Evolutionary conservation across 2,113 vertebrate species (phyloP).

Genomic region (Antechinus stuartii): DNA sequence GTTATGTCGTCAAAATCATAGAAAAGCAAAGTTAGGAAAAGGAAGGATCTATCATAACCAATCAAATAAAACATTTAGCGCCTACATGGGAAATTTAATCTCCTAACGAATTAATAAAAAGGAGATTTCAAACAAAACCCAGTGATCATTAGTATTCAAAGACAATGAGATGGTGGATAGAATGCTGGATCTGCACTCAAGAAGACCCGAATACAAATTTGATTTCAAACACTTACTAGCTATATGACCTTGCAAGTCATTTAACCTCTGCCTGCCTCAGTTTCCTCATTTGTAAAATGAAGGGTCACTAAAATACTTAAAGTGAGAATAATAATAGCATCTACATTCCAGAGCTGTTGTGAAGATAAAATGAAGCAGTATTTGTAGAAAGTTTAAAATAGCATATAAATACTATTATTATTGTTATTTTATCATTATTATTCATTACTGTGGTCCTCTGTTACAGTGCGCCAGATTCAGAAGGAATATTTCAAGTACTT

Average conservation of each 20-base stretch:
- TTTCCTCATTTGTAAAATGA: neutral
- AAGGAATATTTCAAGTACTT: constrained; percentile 81
- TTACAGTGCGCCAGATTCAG: constrained; percentile 79
- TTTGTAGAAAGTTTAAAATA: neutral
- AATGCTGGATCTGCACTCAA: neutral
- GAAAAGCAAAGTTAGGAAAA: neutral
- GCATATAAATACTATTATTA: neutral
- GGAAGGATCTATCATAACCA: neutral
- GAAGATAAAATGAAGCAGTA: neutral
- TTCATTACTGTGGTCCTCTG: constrained; percentile 45
- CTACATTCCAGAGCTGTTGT: too few relatives aligned
- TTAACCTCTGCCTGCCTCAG: neutral
- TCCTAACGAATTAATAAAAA: neutral
- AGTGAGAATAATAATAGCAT: neutral
- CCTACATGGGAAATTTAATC: neutral
- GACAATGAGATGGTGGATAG: neutral
- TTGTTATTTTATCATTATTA: neutral
- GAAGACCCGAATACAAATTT: neutral
- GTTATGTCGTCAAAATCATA: neutral
- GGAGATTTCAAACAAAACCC: neutral
- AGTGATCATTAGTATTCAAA: neutral
- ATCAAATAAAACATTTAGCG: neutral
- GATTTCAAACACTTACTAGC: neutral
- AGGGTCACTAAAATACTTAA: neutral
- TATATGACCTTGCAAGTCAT: neutral